These are phyloP conservation scores for Rambutsinella grinnellia DNA, from an alignment of 2,888 invertebrate species.

Conservation along the genomic window DNA sequence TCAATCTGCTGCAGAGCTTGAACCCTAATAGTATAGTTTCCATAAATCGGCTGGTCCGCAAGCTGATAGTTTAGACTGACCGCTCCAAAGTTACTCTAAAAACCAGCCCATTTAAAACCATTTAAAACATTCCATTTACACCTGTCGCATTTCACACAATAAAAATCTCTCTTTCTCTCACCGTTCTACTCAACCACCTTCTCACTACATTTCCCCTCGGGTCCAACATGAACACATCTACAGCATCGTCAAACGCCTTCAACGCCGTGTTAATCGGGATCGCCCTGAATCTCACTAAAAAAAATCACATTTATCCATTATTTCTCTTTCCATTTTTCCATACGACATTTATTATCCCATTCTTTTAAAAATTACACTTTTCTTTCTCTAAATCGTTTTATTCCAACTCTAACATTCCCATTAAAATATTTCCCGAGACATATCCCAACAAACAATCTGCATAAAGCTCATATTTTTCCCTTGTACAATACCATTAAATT, in stretches of 20 bases:
- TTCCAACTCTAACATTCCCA: too few species aligned
- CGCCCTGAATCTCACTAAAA: constrained; percentile 85
- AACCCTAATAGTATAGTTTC: constrained; percentile 91
- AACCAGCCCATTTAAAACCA: constrained; percentile 25
- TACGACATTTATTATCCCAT: background rate
- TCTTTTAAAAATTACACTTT: background rate
- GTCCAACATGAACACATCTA: constrained; percentile 93
- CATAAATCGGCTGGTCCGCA: constrained; percentile 92
- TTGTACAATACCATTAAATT: background rate
- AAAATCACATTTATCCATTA: constrained; percentile 53
- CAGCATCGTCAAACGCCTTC: constrained; percentile 89
- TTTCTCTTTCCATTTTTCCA: constrained; percentile 27
- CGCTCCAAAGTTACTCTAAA: constrained; percentile 87
- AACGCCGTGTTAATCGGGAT: constrained; percentile 94
- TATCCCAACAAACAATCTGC: too few species aligned
- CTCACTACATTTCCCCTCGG: constrained; percentile 89
- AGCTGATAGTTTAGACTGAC: constrained; percentile 92
- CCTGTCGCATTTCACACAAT: background rate
- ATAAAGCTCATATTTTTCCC: too few species aligned
- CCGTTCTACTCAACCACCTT: constrained; percentile 91
- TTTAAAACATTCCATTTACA: constrained; percentile 15
- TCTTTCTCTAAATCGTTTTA: constrained; percentile 1
- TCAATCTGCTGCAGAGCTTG: constrained; percentile 91
- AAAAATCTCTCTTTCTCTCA: constrained; percentile 13
- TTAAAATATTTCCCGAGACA: too few species aligned